Evolutionary conservation across 2,113 vertebrate genomes (phyloP).

Genomic region (Xiphophorus hellerii): DNA sequence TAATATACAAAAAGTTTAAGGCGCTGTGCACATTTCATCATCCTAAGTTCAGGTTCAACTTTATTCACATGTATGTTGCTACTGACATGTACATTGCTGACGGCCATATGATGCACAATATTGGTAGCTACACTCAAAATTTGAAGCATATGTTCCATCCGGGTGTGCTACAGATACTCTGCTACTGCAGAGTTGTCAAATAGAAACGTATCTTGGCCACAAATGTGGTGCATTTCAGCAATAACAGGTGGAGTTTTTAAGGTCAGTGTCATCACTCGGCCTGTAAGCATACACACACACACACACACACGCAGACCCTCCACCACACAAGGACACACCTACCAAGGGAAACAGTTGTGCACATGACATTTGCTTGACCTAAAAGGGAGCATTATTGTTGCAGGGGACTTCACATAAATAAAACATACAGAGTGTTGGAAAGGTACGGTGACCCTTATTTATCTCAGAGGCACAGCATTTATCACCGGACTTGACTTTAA

Average conservation of each 20-base stretch:
- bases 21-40: background rate
- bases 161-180: background rate
- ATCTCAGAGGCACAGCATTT: background rate
- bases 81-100: background rate
- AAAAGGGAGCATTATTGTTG: background rate
- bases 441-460: conserved; percentile 4
- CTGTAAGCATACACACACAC: background rate
- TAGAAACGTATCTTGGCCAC: background rate
- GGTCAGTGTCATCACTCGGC: conserved; percentile 8
- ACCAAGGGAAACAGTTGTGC: background rate
- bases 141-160: too few species aligned
- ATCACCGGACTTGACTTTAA: background rate
- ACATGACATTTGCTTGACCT: conserved; percentile 1
- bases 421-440: background rate
- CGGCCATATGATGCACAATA: too few species aligned
- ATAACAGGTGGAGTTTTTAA: conserved; percentile 13
- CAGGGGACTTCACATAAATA: conserved; percentile 1
- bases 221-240: background rate
- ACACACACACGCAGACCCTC: background rate
- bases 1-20: background rate
- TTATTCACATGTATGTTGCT: background rate
- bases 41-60: background rate
- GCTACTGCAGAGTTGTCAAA: background rate
- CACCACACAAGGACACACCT: background rate
- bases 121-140: too few species aligned